Evolutionary conservation across 2,113 vertebrate species (phyloP).

Genomic region (Lasiurus borealis): DNA sequence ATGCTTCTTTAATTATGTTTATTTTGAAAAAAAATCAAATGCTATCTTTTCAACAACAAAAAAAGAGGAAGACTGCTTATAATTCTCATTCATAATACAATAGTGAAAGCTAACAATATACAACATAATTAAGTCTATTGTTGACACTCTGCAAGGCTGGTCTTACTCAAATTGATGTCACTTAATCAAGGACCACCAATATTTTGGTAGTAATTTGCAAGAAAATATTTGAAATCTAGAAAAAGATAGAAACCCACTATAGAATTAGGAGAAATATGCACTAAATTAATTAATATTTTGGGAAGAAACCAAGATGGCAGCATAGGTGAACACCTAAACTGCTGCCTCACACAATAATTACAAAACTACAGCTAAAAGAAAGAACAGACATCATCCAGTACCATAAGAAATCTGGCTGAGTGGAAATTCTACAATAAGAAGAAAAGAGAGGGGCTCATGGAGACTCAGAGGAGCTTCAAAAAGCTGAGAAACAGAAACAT

Average conservation of each 20-base stretch:
- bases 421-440: no score
- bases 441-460: no score
- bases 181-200: neutral
- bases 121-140: neutral
- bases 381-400: no score
- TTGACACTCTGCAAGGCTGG: neutral
- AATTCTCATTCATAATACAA: neutral
- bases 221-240: slow-evolving; percentile 19
- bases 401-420: no score
- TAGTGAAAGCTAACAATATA: neutral
- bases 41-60: neutral
- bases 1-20: slow-evolving; percentile 45
- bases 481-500: no score
- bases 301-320: no score
- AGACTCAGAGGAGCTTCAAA: no score
- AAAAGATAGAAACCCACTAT: neutral
- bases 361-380: no score
- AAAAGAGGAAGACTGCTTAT: neutral
- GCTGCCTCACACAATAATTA: no score
- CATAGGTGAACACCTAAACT: no score
- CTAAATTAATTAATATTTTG: slow-evolving; percentile 32
- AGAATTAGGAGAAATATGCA: neutral
- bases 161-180: slow-evolving; percentile 5
- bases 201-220: neutral
- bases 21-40: neutral